A percentile compares a stretch with the other conserved stretches of the same genome.
phyloP scores from a whole-genome alignment of 2,888 invertebrate species.

The Phytoseiulus persimilis region DNA sequence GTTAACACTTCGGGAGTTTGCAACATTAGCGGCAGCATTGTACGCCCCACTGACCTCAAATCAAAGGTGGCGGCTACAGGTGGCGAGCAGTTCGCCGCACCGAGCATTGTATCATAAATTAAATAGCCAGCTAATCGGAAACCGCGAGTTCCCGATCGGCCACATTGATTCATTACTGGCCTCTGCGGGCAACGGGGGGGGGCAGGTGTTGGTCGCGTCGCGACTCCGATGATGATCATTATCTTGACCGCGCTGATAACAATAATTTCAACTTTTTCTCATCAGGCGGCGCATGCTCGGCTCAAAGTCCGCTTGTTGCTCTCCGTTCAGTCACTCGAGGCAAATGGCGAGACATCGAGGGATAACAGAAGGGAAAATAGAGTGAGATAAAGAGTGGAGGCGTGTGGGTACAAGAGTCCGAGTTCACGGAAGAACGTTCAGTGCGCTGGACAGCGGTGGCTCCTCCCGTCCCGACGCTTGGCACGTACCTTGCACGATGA shows the following conservation, averaged over 20 bases:
- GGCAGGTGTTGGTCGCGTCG: neutral
- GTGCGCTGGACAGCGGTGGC: too few species aligned
- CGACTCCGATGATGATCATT: neutral
- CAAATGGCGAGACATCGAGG: neutral
- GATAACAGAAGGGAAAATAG: too few species aligned
- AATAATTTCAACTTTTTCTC: neutral
- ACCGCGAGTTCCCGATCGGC: neutral
- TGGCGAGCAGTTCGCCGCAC: neutral
- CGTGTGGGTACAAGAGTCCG: too few species aligned
- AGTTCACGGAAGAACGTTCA: too few species aligned
- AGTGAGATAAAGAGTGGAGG: neutral
- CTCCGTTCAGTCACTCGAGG: neutral
- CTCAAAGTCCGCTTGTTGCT: neutral
- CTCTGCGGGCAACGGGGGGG: neutral
- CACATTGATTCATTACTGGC: neutral
- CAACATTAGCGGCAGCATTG: neutral
- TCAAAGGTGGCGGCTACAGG: neutral
- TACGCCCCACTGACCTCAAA: neutral
- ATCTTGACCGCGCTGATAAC: neutral
- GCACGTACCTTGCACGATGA: slow-evolving; percentile 73
- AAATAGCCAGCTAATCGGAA: neutral
- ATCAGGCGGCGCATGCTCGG: neutral
- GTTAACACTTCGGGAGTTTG: neutral
- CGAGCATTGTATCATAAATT: neutral
- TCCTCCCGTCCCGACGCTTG: neutral